Evolutionary conservation across 2,113 vertebrate species (phyloP).

Genomic region (Plestiodon gilberti): DNA sequence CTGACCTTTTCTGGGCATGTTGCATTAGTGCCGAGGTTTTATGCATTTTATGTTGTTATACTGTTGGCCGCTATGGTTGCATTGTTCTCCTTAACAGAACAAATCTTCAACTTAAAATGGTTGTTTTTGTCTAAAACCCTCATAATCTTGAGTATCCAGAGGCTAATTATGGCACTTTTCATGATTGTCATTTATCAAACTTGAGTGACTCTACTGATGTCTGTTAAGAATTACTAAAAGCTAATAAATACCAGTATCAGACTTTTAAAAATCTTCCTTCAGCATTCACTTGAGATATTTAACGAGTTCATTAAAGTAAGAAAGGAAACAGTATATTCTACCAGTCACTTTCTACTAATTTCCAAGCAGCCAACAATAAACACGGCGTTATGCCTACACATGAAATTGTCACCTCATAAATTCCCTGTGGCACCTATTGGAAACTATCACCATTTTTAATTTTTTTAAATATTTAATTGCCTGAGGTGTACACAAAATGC

Average conservation of each 20-base stretch:
- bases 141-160: background rate
- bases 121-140: background rate
- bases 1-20: constrained; percentile 1
- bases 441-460: constrained; percentile 5
- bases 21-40: background rate
- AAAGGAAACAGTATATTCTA: background rate
- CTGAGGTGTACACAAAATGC: constrained; percentile 5
- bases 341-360: background rate
- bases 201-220: background rate
- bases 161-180: background rate
- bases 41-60: background rate
- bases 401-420: constrained; percentile 15
- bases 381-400: background rate
- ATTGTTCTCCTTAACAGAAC: background rate
- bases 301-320: constrained; percentile 18
- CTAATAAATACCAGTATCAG: background rate
- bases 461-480: background rate
- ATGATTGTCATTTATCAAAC: constrained; percentile 5
- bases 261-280: background rate
- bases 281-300: background rate
- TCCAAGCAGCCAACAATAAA: constrained; percentile 2
- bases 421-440: background rate
- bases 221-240: constrained; percentile 6
- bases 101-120: background rate
- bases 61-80: background rate